These are phyloP conservation scores for Zele albiditarsus DNA, from an alignment of 2,888 invertebrate genomes.

Conservation along the genomic window DNA sequence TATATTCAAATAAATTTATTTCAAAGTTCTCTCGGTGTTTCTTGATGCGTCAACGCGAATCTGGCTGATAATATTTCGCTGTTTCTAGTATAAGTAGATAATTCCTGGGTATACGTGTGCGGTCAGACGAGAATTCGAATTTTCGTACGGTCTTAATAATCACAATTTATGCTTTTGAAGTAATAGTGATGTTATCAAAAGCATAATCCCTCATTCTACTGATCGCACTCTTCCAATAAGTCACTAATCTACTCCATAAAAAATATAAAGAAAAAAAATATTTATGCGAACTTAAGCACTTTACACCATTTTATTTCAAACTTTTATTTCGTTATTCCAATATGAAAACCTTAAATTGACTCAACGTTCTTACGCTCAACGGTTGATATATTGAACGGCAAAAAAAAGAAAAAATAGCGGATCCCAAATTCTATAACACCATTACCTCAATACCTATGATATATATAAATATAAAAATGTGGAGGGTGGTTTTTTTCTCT, in stretches of 20 bases:
- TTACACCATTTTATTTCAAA: no score
- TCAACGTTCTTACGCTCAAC: not conserved
- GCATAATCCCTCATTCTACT: no score
- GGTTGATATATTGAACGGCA: not conserved
- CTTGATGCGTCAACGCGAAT: not conserved
- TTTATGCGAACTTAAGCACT: no score
- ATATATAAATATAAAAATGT: not conserved
- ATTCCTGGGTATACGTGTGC: not conserved
- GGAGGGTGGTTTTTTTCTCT: not conserved
- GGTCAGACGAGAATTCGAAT: not conserved
- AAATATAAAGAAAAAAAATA: no score
- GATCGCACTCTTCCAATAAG: no score
- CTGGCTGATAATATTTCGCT: not conserved
- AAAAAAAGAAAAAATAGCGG: not conserved
- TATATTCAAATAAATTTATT: no score
- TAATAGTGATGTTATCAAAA: no score
- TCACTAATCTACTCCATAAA: no score
- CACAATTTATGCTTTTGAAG: no score
- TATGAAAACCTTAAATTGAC: not conserved
- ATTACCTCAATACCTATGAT: not conserved
- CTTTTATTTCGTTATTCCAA: not conserved
- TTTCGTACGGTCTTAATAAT: no score
- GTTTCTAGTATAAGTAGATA: not conserved
- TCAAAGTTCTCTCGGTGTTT: not conserved
- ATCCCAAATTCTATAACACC: not conserved